Evolutionary conservation across 2,888 invertebrate species (phyloP), one percentile per base, ranked within the genome.

Genomic region (Megalurothrips usitatus): DNA sequence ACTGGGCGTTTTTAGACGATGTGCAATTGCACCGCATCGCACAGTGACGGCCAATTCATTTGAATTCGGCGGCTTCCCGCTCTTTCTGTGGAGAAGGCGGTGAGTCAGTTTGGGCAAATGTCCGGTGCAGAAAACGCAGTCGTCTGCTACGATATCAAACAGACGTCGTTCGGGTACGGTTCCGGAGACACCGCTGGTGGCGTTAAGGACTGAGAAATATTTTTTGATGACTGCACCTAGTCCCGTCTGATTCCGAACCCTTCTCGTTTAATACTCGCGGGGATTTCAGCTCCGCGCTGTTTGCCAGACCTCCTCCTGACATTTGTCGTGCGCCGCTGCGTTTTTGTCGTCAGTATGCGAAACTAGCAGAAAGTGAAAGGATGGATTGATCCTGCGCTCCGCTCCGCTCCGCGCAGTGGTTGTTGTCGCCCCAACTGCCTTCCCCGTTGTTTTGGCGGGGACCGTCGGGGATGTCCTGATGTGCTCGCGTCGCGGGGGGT

Each of bases 291-390:
- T 75, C 58, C 26, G 68, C 26, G 1, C n/a, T 23, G 68, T 75
- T 75, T n/a, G 68, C 68, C 12, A 26, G 23, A 23, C 26, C 23
- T 26, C 9, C 68, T 23, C 68, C 8, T 75, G 23, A 26, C 23
- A 26, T 23, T 23, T 75, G 68, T 75, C 23, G 23, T 23, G 68
- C 26, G 68, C 26, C 68, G 68, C 68, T 75, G 68, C 68, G 68
- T 75, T 75, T 75, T 26, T 75, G 68, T 75, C 26, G 23, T 26
- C 68, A 75, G 68, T 75, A 75, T 75, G 68, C 68, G 68, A 75
- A 26, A 23, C 68, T 75, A 26, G 68, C 68, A 75, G 68, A 75
- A 75, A 75, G 68, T 75, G 68, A 75, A 75, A 75, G 68, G 68
- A 75, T 75, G 68, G 68, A 75, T 75, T 75, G 68, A 75, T 75